Base-by-base conservation (phyloP, 1,140 invertebrate species). In the Stenopsyche tienmushanensis region DNA sequence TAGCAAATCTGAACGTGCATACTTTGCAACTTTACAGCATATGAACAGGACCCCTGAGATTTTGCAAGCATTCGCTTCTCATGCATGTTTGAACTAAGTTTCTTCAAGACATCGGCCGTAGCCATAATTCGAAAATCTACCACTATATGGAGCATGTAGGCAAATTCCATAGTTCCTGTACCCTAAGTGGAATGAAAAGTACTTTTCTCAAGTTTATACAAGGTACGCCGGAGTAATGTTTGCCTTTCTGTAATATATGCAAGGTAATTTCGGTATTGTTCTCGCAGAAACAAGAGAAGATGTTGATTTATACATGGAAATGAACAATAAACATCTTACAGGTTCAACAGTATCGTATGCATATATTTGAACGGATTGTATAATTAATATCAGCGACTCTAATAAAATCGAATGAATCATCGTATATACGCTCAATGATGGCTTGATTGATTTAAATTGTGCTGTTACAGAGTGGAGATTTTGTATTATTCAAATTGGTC, bases 191-290 rank as follows among this genome's bases (percentile, higher is more conserved):
- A 29, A 42, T 42, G 54, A 60, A 60, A 60, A 60, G 57, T 60
- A 53, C 53, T 65, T 39, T 34, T 55, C 44, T 62, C 62, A 53
- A 69, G 67, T 69, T 69, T 65, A 64, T 64, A 66, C 67, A 69
- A 66, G 64, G 67, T 63, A 64, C 62, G 52, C 8, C 49, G 15
- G 5, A 34, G 63, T 54, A 42, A 65, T 69, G 67, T 69, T 69
- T 69, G 64, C 59, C 18, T 49, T 57, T 20, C 50, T 7, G 64
- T 69, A 69, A 69, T 69, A 58, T 69, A 69, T 69, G 67, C 67
- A 53, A 65, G 63, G 67, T 69, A 69, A 69, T 69, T 69, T 69
- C 20, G 47, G 64, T 69, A 69, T 69, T 69, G 67, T 69, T 69
- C 67, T 63, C 67, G 21, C 29, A 62, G 67, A 59, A 69, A 44